phyloP scores from a whole-genome alignment of 2,888 invertebrate species.

The Agriopis marginaria region DNA sequence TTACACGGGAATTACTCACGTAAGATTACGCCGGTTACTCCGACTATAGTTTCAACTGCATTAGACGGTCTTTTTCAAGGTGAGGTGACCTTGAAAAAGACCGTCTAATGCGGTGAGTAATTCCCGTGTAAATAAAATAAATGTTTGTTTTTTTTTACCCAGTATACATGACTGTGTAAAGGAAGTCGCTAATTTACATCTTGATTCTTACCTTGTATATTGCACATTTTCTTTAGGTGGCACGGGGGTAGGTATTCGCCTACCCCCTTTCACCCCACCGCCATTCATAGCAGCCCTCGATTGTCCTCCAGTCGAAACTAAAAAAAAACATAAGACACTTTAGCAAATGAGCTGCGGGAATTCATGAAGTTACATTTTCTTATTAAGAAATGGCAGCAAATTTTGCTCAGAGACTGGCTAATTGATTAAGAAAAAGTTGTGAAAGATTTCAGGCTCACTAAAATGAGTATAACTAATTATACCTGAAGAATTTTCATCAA shows the following conservation, averaged over 20 bases:
- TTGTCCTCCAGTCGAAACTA: slow-evolving; percentile 63
- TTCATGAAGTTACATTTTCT: slow-evolving; percentile 34
- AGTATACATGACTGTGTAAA: too few species aligned
- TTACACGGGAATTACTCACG: too few species aligned
- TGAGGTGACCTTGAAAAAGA: too few species aligned
- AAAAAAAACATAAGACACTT: slow-evolving; percentile 56
- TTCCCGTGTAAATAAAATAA: too few species aligned
- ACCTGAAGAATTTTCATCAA: too few species aligned
- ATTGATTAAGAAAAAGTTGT: slow-evolving; percentile 8
- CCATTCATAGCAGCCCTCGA: slow-evolving; percentile 68
- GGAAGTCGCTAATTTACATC: not conserved
- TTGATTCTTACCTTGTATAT: slow-evolving; percentile 50
- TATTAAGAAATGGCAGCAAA: slow-evolving; percentile 36
- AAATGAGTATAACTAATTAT: too few species aligned
- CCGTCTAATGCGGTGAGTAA: too few species aligned
- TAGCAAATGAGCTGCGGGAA: slow-evolving; percentile 60
- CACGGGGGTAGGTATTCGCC: slow-evolving; percentile 81
- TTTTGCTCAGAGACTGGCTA: slow-evolving; percentile 2
- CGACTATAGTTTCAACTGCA: too few species aligned
- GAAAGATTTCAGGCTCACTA: not conserved
- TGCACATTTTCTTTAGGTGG: slow-evolving; percentile 65
- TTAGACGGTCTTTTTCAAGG: too few species aligned
- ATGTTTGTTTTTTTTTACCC: too few species aligned
- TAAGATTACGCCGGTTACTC: too few species aligned
- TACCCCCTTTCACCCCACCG: slow-evolving; percentile 67